Evolutionary conservation across 2,888 invertebrate genomes (phyloP).

Genomic region (Amblyjoppa fuscipennis): DNA sequence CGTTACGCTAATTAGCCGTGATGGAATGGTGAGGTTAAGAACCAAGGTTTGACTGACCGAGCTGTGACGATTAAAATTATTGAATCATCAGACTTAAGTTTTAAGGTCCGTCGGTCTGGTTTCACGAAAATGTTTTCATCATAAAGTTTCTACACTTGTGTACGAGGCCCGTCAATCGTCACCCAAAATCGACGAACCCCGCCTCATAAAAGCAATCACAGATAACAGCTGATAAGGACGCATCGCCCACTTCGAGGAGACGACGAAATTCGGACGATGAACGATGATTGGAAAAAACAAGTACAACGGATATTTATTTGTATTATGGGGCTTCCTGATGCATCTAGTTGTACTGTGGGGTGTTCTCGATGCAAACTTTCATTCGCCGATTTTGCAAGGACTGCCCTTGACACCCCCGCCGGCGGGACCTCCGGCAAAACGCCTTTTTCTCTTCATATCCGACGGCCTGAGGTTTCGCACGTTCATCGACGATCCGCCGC

Average conservation of each 20-base stretch:
- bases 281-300: slow-evolving; percentile 33
- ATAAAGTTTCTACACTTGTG: no score
- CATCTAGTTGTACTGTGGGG: slow-evolving; percentile 82
- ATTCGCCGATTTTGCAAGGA: slow-evolving; percentile 82
- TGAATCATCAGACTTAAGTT: no score
- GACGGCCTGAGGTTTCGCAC: slow-evolving; percentile 97
- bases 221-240: background rate
- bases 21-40: no score
- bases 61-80: no score
- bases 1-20: no score
- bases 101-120: no score
- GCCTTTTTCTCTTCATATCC: slow-evolving; percentile 95
- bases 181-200: background rate
- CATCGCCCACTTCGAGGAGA: background rate
- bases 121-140: no score
- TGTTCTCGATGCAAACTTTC: slow-evolving; percentile 82
- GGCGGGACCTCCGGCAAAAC: slow-evolving; percentile 79
- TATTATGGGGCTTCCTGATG: slow-evolving; percentile 80
- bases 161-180: no score
- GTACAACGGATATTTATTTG: slow-evolving; percentile 68
- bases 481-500: slow-evolving; percentile 88
- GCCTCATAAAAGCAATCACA: background rate
- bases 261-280: slow-evolving; percentile 17
- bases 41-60: no score
- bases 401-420: slow-evolving; percentile 76